Conservation (phyloP, 2,113 vertebrate genomes). For the Trichechus manatus region DNA sequence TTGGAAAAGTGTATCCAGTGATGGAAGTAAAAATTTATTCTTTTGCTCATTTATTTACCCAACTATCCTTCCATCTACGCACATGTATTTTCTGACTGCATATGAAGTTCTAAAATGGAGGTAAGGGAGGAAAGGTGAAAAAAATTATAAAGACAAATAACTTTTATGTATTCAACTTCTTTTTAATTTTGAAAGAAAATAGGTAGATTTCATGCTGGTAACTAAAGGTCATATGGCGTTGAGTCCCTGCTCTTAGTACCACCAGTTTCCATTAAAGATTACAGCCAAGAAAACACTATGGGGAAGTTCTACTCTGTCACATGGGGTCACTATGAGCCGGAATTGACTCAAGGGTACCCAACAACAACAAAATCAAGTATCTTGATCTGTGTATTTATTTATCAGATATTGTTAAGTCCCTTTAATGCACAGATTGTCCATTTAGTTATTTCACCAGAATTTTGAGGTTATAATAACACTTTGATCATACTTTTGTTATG, state of each 20-base stretch:
- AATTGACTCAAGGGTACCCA: background rate
- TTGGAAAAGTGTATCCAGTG: background rate
- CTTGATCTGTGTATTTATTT: background rate
- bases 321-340: background rate
- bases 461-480: constrained; percentile 29
- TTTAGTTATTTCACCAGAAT: constrained; percentile 50
- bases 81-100: constrained; percentile 22
- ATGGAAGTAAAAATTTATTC: background rate
- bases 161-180: constrained; percentile 6
- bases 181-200: constrained; percentile 7
- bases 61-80: background rate
- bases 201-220: background rate
- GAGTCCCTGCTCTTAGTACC: background rate
- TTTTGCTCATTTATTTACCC: background rate
- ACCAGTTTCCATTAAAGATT: background rate
- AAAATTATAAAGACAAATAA: background rate
- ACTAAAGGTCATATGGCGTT: background rate
- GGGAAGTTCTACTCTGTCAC: background rate
- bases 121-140: background rate
- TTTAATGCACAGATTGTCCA: background rate
- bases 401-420: background rate
- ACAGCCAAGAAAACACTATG: background rate
- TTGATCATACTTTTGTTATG: background rate
- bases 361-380: background rate
- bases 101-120: background rate